phyloP scores from a whole-genome alignment of 2,113 vertebrate species.

The Neotragus pygmaeus region DNA sequence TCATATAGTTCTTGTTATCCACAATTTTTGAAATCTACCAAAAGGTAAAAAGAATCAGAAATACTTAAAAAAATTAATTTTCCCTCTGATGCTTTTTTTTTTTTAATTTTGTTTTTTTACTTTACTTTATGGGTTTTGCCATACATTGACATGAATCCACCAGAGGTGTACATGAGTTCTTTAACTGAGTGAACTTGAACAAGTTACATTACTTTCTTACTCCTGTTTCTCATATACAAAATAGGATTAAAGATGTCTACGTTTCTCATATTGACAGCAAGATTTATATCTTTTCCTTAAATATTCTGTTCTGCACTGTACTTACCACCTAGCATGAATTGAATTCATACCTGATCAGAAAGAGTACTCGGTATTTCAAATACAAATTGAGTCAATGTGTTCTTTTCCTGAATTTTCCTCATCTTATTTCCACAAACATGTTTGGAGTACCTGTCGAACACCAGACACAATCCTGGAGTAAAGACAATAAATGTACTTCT shows the following conservation, averaged over 20 bases:
- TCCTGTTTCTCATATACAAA: background rate
- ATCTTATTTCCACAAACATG: background rate
- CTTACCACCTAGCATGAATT: background rate
- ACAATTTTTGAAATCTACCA: background rate
- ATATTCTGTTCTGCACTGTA: background rate
- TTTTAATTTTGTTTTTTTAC: too few relatives aligned
- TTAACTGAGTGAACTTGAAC: background rate
- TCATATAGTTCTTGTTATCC: background rate
- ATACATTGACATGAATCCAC: too few relatives aligned
- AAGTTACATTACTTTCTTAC: background rate
- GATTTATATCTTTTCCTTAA: background rate
- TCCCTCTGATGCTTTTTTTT: background rate
- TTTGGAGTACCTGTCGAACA: background rate
- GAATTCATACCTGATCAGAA: background rate
- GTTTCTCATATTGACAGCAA: background rate
- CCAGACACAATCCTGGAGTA: too few relatives aligned
- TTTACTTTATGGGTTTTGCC: too few relatives aligned
- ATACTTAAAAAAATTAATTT: background rate
- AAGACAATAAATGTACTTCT: background rate
- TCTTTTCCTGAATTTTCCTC: background rate
- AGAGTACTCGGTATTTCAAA: background rate
- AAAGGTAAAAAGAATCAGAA: background rate
- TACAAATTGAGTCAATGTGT: background rate
- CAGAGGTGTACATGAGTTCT: too few relatives aligned
- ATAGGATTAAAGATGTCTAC: background rate